Conservation (phyloP, 2,888 invertebrate species). For the Cremastobaeus sp. region DNA sequence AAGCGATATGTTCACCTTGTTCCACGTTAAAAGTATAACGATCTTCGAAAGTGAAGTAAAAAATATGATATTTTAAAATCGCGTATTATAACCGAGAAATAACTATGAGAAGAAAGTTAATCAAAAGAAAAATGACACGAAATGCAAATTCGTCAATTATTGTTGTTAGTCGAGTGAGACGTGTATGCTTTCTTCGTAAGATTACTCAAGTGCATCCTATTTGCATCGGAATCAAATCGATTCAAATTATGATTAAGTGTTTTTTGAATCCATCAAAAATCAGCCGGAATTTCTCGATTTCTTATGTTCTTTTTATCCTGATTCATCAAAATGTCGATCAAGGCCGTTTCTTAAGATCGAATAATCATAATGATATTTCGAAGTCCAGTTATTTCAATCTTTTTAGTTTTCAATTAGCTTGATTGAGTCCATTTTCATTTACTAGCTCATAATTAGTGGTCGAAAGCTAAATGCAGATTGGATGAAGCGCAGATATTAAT, state of each 20-base stretch:
- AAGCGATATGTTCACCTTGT: slow-evolving; percentile 1
- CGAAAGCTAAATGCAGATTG: neutral
- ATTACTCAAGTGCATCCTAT: slow-evolving; percentile 52
- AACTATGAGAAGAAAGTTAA: slow-evolving; percentile 49
- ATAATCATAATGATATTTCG: no score
- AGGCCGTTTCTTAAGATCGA: no score
- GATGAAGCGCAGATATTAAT: neutral
- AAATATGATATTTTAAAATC: slow-evolving; percentile 37
- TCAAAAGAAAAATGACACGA: slow-evolving; percentile 55
- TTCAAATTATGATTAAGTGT: no score
- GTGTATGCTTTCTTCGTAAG: slow-evolving; percentile 55
- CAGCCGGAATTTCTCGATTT: no score
- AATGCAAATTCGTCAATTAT: slow-evolving; percentile 56
- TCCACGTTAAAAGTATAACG: slow-evolving; percentile 19
- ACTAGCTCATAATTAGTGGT: neutral
- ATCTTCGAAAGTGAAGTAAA: slow-evolving; percentile 37
- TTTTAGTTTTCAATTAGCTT: no score
- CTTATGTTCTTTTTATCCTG: no score
- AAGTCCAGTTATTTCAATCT: no score
- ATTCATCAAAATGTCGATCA: no score
- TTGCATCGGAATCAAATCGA: slow-evolving; percentile 35
- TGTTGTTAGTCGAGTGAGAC: slow-evolving; percentile 56
- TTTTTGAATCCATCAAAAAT: no score
- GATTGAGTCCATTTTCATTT: no score
- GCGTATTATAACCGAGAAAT: slow-evolving; percentile 40